phyloP scores from a whole-genome alignment of 2,888 invertebrate species.

The Hypomecis atomaria region DNA sequence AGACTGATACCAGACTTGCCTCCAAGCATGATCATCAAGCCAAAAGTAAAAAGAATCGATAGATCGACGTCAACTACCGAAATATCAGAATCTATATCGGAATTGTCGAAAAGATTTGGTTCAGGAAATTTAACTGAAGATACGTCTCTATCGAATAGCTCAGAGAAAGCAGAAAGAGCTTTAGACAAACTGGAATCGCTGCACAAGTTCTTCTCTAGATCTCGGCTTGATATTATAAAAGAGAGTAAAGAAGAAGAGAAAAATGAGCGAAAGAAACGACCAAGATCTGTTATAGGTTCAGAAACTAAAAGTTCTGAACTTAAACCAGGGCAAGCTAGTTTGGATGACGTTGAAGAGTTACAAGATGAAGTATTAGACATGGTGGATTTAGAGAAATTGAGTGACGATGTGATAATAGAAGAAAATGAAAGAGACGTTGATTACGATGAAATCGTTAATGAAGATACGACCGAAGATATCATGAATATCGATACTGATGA shows the following conservation, averaged over 20 bases:
- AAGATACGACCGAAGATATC: conserved; percentile 35
- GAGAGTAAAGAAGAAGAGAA: conserved; percentile 68
- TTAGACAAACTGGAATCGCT: conserved; percentile 76
- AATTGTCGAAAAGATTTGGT: conserved; percentile 67
- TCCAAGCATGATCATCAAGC: conserved; percentile 73
- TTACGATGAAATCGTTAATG: conserved; percentile 25
- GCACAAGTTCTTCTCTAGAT: conserved; percentile 75
- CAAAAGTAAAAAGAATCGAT: conserved; percentile 70
- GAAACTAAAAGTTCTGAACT: conserved; percentile 46
- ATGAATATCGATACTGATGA: conserved; percentile 32
- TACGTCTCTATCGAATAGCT: conserved; percentile 61
- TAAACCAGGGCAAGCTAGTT: conserved; percentile 71
- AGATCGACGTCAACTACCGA: conserved; percentile 78
- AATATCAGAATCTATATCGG: conserved; percentile 71
- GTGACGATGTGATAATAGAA: conserved; percentile 35
- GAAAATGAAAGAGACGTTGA: conserved; percentile 45
- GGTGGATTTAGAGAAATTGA: conserved; percentile 22
- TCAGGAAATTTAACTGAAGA: conserved; percentile 77
- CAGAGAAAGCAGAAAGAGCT: conserved; percentile 68
- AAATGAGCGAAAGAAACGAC: conserved; percentile 30
- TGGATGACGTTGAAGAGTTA: conserved; percentile 78
- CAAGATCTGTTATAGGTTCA: conserved; percentile 35
- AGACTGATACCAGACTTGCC: conserved; percentile 77
- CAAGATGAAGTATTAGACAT: conserved; percentile 58
- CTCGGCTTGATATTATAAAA: conserved; percentile 78